These are phyloP conservation scores for Poecile atricapillus DNA, from an alignment of 2,113 vertebrate genomes.

Conservation along the genomic window DNA sequence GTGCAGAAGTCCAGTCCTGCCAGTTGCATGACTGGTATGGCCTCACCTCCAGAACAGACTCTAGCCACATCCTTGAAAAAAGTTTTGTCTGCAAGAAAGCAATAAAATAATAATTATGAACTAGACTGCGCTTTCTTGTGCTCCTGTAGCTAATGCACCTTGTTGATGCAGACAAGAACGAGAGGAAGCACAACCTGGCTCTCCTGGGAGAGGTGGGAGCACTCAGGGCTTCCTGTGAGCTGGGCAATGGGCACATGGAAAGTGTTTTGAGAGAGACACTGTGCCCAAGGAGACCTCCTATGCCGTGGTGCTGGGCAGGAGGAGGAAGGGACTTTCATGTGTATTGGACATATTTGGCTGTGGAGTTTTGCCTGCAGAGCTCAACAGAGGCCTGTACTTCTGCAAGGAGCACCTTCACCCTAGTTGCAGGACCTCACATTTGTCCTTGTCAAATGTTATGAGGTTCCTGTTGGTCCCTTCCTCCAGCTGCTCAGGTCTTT, in stretches of 20 bases:
- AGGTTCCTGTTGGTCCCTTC: neutral
- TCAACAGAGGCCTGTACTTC: neutral
- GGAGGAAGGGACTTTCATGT: neutral
- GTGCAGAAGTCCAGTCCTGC: neutral
- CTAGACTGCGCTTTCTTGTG: neutral
- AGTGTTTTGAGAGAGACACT: neutral
- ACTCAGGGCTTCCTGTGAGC: neutral
- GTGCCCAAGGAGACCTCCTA: fast-evolving
- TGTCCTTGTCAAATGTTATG: neutral
- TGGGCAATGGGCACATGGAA: neutral
- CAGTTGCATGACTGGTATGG: neutral
- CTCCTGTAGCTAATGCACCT: neutral
- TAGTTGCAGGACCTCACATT: neutral
- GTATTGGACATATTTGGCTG: neutral
- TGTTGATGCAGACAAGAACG: neutral
- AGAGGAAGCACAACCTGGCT: neutral
- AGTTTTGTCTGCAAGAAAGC: neutral
- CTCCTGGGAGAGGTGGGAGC: neutral
- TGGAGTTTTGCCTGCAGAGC: neutral
- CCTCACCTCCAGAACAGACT: neutral
- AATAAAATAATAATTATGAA: conserved; percentile 8
- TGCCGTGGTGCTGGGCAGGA: fast-evolving
- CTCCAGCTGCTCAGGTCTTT: neutral
- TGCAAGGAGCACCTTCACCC: neutral
- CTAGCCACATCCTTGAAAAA: conserved; percentile 6